These are phyloP conservation scores for Meiosimyza platycephala DNA, from an alignment of 2,888 invertebrate species.

Conservation along the genomic window DNA sequence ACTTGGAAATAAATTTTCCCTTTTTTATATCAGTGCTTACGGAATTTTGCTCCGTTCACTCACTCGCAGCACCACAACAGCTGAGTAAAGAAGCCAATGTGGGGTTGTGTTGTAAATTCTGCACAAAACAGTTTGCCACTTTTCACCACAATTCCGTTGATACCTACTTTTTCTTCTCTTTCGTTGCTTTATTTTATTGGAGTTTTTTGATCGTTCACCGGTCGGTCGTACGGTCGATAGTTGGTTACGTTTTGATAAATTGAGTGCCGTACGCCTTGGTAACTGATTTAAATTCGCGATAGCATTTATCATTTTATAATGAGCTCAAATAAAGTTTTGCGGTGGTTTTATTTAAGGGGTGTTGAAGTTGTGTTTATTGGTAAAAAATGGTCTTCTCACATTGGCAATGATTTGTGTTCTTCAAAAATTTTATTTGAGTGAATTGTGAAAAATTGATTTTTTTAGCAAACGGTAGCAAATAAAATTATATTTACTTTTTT, in stretches of 20 bases:
- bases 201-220: neutral
- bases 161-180: neutral
- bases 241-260: slow-evolving; percentile 20
- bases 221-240: slow-evolving; percentile 7
- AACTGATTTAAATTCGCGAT: slow-evolving; percentile 34
- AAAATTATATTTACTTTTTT: too few relatives aligned
- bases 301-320: slow-evolving; percentile 29
- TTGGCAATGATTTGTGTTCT: too few relatives aligned
- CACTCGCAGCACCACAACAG: neutral
- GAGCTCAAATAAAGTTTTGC: neutral
- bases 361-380: neutral
- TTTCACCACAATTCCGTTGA: too few relatives aligned
- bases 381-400: too few relatives aligned
- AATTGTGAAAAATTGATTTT: too few relatives aligned
- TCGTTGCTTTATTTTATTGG: neutral
- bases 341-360: neutral
- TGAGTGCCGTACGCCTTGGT: slow-evolving; percentile 12
- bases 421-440: too few relatives aligned
- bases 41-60: neutral
- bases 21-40: neutral
- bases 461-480: too few relatives aligned
- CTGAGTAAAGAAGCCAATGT: too few relatives aligned
- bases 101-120: too few relatives aligned
- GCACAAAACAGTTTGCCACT: too few relatives aligned
- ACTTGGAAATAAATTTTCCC: slow-evolving; percentile 11